Evolutionary conservation across 2,888 invertebrate genomes (phyloP).

Genomic region (Lasioglossum figueresi): DNA sequence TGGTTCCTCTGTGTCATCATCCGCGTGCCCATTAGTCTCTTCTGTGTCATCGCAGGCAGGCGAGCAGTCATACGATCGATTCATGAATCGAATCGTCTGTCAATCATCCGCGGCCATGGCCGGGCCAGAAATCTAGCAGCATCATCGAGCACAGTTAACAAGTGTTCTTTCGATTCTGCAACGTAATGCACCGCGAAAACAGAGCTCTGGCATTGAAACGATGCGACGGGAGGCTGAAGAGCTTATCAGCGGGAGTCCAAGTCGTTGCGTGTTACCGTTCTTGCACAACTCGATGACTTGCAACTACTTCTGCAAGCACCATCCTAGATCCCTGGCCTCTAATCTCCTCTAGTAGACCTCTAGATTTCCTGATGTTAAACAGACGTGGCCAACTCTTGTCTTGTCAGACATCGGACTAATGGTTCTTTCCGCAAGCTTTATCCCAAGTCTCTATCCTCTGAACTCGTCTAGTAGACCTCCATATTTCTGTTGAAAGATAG

Average conservation of each 20-base stretch:
- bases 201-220: slow-evolving; percentile 65
- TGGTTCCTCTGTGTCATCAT: slow-evolving; percentile 12
- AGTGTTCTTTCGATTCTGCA: slow-evolving; percentile 59
- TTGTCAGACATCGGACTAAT: not conserved
- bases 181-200: slow-evolving; percentile 66
- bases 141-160: slow-evolving; percentile 51
- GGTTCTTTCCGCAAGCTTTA: not conserved
- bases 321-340: not conserved
- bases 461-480: not conserved
- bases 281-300: not conserved
- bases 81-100: slow-evolving; percentile 51
- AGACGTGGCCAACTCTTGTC: not conserved
- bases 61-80: slow-evolving; percentile 23
- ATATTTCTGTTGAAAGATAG: not conserved
- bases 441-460: not conserved
- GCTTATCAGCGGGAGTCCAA: slow-evolving; percentile 38
- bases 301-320: not conserved
- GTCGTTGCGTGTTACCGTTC: not conserved
- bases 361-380: not conserved
- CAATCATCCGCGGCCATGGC: slow-evolving; percentile 31
- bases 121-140: slow-evolving; percentile 52
- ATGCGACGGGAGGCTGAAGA: not conserved
- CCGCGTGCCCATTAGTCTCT: slow-evolving; percentile 16
- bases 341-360: not conserved
- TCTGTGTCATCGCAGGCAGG: slow-evolving; percentile 24